phyloP scores from a whole-genome alignment of 1,140 invertebrate species.

The Samia ricini region DNA sequence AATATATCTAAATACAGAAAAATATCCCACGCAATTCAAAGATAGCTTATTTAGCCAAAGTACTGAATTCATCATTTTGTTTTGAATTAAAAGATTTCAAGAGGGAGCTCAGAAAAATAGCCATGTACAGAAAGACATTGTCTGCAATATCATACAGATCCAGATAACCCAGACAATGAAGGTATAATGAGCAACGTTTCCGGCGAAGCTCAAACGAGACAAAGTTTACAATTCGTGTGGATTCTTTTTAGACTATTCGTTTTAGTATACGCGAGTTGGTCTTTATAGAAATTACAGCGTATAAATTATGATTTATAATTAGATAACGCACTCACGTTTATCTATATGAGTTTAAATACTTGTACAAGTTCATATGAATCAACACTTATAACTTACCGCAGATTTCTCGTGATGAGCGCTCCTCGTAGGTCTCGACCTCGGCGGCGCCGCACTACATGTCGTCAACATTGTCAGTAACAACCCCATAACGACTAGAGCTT shows the following conservation, averaged over 20 bases:
- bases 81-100: constrained; percentile 30
- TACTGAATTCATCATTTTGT: constrained; percentile 23
- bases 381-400: constrained; percentile 48
- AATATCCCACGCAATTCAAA: constrained; percentile 10
- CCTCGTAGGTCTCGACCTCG: constrained; percentile 34
- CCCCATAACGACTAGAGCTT: constrained; percentile 40
- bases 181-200: constrained; percentile 53
- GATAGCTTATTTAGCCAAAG: constrained; percentile 23
- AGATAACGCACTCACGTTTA: not conserved
- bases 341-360: constrained; percentile 3
- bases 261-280: constrained; percentile 50
- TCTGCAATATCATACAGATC: constrained; percentile 47
- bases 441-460: constrained; percentile 47
- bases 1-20: not conserved
- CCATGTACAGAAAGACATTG: constrained; percentile 34
- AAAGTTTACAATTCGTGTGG: constrained; percentile 43
- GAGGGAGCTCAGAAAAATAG: constrained; percentile 30
- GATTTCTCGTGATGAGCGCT: constrained; percentile 50
- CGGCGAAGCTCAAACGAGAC: constrained; percentile 59
- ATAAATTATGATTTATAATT: constrained; percentile 16
- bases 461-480: constrained; percentile 50
- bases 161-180: constrained; percentile 59
- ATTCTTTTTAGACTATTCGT: constrained; percentile 32
- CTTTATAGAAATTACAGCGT: constrained; percentile 7
- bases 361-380: constrained; percentile 8